These are phyloP conservation scores for Macrostomum lignano DNA, from an alignment of 1,140 invertebrate species.

Conservation along the genomic window DNA sequence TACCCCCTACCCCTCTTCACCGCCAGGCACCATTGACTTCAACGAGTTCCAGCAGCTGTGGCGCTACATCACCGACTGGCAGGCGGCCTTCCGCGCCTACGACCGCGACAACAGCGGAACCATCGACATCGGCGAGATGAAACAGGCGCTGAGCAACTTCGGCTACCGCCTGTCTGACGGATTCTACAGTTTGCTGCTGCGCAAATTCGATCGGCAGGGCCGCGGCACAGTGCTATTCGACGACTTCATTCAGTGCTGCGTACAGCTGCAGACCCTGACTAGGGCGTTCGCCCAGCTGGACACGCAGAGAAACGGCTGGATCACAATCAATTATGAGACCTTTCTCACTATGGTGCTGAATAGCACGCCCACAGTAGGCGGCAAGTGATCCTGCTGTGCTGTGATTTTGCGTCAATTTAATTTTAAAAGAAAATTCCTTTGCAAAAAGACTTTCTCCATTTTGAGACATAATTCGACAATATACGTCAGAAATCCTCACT, in stretches of 20 bases:
- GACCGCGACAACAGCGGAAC: slow-evolving; percentile 79
- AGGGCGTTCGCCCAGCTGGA: slow-evolving; percentile 58
- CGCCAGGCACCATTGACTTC: slow-evolving; percentile 64
- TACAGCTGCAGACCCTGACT: slow-evolving; percentile 67
- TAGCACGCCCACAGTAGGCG: too few relatives aligned
- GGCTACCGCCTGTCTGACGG: slow-evolving; percentile 53
- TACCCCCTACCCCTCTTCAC: too few relatives aligned
- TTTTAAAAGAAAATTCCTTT: too few relatives aligned
- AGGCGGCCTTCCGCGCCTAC: slow-evolving; percentile 69
- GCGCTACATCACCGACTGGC: slow-evolving; percentile 97
- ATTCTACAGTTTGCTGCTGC: slow-evolving; percentile 48
- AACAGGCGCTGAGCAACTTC: slow-evolving; percentile 59
- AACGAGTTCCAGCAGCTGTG: slow-evolving; percentile 74
- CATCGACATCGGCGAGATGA: slow-evolving; percentile 63
- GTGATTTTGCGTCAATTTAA: too few relatives aligned
- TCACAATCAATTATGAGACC: slow-evolving; percentile 82
- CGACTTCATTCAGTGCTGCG: slow-evolving; percentile 87
- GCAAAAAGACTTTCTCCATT: too few relatives aligned
- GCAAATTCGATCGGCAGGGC: slow-evolving; percentile 76
- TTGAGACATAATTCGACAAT: too few relatives aligned
- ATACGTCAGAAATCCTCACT: too few relatives aligned
- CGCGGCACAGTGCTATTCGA: slow-evolving; percentile 69
- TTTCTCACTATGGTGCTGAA: too few relatives aligned
- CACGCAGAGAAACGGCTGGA: slow-evolving; percentile 69
- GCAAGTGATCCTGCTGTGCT: too few relatives aligned